Conservation (phyloP, 2,113 vertebrate genomes). For the Thermophis baileyi region DNA sequence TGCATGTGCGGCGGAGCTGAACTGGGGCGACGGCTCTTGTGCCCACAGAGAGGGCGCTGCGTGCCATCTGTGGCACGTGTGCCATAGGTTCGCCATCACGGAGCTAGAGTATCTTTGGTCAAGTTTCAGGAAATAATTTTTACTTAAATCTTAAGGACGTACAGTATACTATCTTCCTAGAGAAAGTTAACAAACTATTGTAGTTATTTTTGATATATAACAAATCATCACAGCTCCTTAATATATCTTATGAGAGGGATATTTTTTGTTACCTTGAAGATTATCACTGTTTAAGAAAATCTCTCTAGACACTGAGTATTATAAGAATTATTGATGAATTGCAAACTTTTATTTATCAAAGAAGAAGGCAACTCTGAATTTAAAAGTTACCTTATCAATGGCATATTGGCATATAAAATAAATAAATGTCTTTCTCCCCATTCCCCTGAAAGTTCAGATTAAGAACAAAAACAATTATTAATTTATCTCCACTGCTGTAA, state of each 20-base stretch:
- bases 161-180: background rate
- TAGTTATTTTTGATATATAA: background rate
- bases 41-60: no score
- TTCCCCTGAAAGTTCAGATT: background rate
- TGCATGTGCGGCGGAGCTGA: no score
- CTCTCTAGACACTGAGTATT: background rate
- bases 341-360: background rate
- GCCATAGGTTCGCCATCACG: no score
- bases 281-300: background rate
- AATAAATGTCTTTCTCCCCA: background rate
- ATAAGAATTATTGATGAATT: no score
- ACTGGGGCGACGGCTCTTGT: no score
- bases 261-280: background rate
- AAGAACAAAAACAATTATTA: background rate
- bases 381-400: background rate
- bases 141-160: background rate
- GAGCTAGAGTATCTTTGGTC: background rate
- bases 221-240: background rate
- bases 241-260: background rate
- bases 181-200: background rate
- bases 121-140: background rate
- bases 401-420: no score
- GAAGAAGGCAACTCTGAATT: background rate
- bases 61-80: no score
- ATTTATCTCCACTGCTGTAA: background rate